Base-by-base conservation (phyloP, 53 echinoderm and acorn worm species). In the Paelopatides confundens region DNA sequence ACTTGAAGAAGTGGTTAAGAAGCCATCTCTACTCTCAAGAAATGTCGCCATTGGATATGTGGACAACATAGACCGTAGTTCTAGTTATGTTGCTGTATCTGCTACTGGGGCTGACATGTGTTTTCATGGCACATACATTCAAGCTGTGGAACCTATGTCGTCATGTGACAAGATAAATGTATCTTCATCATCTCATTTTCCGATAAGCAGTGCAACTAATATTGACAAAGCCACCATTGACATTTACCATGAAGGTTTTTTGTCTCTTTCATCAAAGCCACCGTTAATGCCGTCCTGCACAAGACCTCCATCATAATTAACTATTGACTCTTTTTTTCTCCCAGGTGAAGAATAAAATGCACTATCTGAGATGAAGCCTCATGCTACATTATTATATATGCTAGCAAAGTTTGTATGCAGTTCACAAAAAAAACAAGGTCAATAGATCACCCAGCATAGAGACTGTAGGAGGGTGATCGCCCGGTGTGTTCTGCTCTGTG, bases 51-150 rank as follows among this genome's bases (percentile, higher is more conserved):
- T 81, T 4, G 79, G 67, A 14, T 88, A 82, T n/a, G 49, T 88
- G 2, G 82, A 88, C 30, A 88, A 81, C 48, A 88, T 88, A 40
- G 88, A 88, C 35, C 63, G 81, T 31, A 88, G 76, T 37, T 64
- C 82, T 8, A 62, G 47, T 5, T 88, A 40, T 67, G 37, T 65
- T 38, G 88, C 88, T 17, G 82, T 88, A 11, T 40, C 18, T 34
- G 64, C 81, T 15, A n/a, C 35, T 18, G 47, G 84, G 4, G 18
- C 1, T 3, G 62, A 40, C 23, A 21, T 69, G 23, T 83, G 89
- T 23, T 89, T 89, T 29, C 89, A 89, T 84, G 89, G 84, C 24
- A 89, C 89, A n/a, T 89, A 69, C 0, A 62, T 89, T 1, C 53
- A 53, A 53, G 53, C 18, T 14, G 53, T 53, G 11, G 53, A 53